These are phyloP conservation scores for Amphimallon solstitiale DNA, from an alignment of 2,888 invertebrate genomes.

Conservation along the genomic window DNA sequence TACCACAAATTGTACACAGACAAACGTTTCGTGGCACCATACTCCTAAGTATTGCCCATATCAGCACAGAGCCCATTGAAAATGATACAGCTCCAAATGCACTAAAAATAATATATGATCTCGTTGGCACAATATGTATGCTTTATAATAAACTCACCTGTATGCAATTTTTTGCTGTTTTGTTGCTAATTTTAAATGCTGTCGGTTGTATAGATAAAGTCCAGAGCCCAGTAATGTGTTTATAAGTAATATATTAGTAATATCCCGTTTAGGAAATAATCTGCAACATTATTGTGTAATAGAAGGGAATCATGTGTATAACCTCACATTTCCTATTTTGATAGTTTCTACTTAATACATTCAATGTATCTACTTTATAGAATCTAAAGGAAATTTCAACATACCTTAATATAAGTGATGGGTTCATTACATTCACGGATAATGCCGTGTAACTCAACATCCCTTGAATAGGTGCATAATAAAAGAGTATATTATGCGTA, in stretches of 20 bases:
- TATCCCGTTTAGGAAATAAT: constrained; percentile 76
- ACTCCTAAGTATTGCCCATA: constrained; percentile 88
- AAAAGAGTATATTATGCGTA: constrained; percentile 76
- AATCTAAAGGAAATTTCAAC: background rate
- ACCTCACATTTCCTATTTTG: background rate
- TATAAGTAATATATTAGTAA: constrained; percentile 83
- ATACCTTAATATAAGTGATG: constrained; percentile 78
- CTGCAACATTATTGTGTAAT: constrained; percentile 63
- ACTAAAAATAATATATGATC: constrained; percentile 57
- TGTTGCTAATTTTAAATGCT: constrained; percentile 74
- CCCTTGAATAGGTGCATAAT: constrained; percentile 82
- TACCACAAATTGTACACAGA: constrained; percentile 74
- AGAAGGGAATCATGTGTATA: background rate
- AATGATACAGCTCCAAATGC: constrained; percentile 80
- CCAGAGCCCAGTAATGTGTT: constrained; percentile 85
- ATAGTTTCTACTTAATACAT: too few species aligned
- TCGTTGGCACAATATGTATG: background rate
- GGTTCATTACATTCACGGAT: constrained; percentile 87
- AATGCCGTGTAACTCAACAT: constrained; percentile 80
- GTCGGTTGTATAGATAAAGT: constrained; percentile 83
- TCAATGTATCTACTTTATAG: constrained; percentile 6
- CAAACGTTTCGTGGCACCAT: constrained; percentile 77
- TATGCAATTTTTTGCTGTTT: constrained; percentile 72
- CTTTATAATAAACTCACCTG: constrained; percentile 67
- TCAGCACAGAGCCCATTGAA: constrained; percentile 88